phyloP scores from a whole-genome alignment of 2,888 invertebrate genomes.

The Parnassius apollo region DNA sequence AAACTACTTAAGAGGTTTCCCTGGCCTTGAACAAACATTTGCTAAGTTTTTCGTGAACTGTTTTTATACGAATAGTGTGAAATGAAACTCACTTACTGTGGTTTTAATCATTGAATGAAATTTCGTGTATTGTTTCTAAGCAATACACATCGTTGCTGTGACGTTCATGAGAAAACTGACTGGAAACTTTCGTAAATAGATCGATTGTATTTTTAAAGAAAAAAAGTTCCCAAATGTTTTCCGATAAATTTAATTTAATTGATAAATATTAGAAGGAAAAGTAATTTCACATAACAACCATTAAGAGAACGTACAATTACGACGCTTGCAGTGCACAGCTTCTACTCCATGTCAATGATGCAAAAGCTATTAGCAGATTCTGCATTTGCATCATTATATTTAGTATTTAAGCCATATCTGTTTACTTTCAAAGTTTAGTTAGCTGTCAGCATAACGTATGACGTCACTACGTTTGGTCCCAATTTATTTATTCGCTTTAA shows the following conservation, averaged over 20 bases:
- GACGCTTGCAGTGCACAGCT: no score
- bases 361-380: no score
- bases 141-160: no score
- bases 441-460: conserved; percentile 15
- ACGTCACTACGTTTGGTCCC: conserved; percentile 1
- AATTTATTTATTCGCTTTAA: conserved; percentile 23
- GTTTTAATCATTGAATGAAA: no score
- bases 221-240: no score
- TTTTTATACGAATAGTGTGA: conserved; percentile 14
- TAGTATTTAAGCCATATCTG: conserved; percentile 6
- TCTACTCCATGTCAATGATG: no score
- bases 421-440: conserved; percentile 16
- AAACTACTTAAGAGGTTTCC: conserved; percentile 74
- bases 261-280: neutral
- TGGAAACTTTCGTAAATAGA: no score
- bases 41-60: conserved; percentile 45
- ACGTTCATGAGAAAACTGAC: no score
- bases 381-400: neutral
- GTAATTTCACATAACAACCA: no score
- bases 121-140: no score
- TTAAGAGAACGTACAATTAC: no score
- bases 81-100: neutral
- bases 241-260: neutral
- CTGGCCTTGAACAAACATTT: conserved; percentile 62
- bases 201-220: no score